Conservation (phyloP, 2,797 vertebrate species). For the Alca torda region DNA sequence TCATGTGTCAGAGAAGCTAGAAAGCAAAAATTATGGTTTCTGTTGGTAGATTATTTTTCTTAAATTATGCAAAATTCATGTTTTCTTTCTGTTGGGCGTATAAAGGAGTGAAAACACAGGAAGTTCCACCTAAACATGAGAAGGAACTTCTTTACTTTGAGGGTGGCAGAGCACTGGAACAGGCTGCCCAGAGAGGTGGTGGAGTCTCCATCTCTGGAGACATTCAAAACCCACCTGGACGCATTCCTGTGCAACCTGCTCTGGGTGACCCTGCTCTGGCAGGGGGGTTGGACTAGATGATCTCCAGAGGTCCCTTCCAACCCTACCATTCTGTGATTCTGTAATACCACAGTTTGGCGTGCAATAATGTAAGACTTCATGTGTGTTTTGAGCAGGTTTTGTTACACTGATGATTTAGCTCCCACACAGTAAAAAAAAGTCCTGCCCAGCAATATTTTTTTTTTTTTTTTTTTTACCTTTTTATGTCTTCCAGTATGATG, state of each 20-base stretch:
- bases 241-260: no score
- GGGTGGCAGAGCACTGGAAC: no score
- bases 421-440: background rate
- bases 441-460: background rate
- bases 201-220: no score
- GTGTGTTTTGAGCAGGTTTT: background rate
- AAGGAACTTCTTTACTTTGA: no score
- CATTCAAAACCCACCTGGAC: no score
- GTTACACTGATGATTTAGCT: background rate
- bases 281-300: no score
- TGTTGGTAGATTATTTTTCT: background rate
- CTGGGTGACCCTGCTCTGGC: no score
- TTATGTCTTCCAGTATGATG: background rate
- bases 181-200: no score
- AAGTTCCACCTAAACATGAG: no score
- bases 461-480: background rate
- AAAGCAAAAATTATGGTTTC: background rate
- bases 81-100: background rate
- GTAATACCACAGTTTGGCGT: background rate
- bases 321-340: no score
- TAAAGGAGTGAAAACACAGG: background rate
- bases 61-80: background rate
- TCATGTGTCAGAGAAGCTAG: background rate
- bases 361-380: background rate
- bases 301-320: no score